phyloP scores from a whole-genome alignment of 2,113 vertebrate species.

The Rousettus leschenaultii region DNA sequence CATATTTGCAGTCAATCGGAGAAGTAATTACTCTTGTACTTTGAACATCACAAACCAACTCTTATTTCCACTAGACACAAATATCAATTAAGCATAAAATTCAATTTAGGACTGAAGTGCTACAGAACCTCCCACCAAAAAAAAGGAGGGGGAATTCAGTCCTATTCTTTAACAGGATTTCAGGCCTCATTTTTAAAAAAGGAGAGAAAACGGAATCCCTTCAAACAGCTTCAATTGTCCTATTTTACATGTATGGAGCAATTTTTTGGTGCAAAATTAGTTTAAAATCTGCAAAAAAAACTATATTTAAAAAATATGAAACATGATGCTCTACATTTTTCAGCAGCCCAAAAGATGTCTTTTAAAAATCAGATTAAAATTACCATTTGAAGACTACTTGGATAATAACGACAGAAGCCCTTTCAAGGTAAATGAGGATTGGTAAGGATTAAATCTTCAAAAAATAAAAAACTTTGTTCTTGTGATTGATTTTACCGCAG shows the following conservation, averaged over 20 bases:
- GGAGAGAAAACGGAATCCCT: not conserved
- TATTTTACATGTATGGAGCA: not conserved
- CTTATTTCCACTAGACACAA: conserved; percentile 73
- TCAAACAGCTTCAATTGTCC: not conserved
- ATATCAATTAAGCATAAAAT: conserved; percentile 79
- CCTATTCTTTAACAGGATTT: not conserved
- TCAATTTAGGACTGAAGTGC: conserved; percentile 58
- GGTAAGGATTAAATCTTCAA: conserved; percentile 5
- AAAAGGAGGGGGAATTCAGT: not conserved
- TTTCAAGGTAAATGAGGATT: not conserved
- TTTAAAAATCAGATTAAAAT: not conserved
- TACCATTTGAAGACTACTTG: not conserved
- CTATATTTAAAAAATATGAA: not conserved
- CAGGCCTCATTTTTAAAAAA: not conserved
- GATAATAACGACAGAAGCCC: conserved; percentile 29
- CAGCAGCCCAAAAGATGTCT: not conserved
- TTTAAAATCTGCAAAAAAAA: not conserved
- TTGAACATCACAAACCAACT: conserved; percentile 64
- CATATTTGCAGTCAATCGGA: conserved; percentile 68
- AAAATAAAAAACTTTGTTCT: conserved; percentile 22
- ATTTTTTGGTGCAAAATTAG: not conserved
- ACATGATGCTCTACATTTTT: not conserved
- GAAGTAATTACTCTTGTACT: conserved; percentile 80
- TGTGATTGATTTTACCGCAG: not conserved
- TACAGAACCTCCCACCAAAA: conserved; percentile 31